phyloP scores from a whole-genome alignment of 2,888 invertebrate genomes.

The Portevinia maculata region DNA sequence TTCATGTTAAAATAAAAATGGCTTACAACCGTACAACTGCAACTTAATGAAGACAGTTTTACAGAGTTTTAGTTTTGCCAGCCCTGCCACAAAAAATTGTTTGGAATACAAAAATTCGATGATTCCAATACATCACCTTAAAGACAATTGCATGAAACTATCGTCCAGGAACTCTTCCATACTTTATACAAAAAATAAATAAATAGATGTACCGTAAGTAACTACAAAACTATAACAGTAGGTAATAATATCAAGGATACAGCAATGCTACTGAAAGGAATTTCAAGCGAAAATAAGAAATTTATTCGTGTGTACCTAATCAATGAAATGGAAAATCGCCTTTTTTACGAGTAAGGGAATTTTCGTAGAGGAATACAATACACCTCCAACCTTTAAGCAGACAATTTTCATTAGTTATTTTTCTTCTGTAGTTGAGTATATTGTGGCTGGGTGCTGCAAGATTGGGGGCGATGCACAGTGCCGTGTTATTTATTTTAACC shows the following conservation, averaged over 20 bases:
- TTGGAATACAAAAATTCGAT: not conserved
- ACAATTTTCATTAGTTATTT: no score
- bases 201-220: not conserved
- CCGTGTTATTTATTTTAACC: no score
- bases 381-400: not conserved
- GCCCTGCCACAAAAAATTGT: no score
- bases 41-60: no score
- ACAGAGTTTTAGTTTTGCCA: no score
- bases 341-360: slow-evolving; percentile 11
- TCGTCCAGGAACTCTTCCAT: not conserved
- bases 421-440: no score
- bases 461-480: no score
- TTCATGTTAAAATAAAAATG: no score
- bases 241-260: slow-evolving; percentile 29
- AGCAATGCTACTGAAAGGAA: slow-evolving; percentile 31
- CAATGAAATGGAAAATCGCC: slow-evolving; percentile 63
- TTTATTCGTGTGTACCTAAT: slow-evolving; percentile 48
- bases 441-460: no score
- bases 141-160: not conserved
- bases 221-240: slow-evolving; percentile 30
- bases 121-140: not conserved
- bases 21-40: no score
- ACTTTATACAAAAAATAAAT: not conserved
- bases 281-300: slow-evolving; percentile 23
- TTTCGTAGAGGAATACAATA: not conserved